Evolutionary conservation across 2,113 vertebrate species (phyloP).

Genomic region (Silurus glanis): DNA sequence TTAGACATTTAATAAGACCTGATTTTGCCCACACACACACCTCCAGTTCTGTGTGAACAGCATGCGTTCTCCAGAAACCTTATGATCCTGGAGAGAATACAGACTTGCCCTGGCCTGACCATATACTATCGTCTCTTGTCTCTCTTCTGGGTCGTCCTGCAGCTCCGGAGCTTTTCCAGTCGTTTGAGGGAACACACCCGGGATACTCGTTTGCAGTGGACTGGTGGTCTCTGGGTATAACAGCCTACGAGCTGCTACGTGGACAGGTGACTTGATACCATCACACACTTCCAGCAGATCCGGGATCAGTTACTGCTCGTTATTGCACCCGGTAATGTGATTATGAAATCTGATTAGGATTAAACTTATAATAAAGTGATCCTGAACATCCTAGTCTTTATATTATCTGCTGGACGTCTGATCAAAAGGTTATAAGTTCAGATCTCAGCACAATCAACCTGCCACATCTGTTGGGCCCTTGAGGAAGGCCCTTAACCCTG

Average conservation of each 20-base stretch:
- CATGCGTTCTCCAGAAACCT: neutral
- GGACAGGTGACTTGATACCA: conserved; percentile 78
- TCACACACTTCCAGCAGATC: neutral
- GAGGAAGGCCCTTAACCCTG: too few relatives aligned
- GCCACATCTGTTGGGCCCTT: too few relatives aligned
- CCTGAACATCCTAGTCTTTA: too few relatives aligned
- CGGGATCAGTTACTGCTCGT: neutral
- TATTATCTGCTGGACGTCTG: too few relatives aligned
- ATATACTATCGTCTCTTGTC: neutral
- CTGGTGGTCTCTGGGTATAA: conserved; percentile 85
- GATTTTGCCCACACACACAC: neutral
- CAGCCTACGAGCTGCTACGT: conserved; percentile 90
- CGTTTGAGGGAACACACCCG: conserved; percentile 72
- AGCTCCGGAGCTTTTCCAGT: conserved; percentile 95
- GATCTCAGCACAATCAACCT: too few relatives aligned
- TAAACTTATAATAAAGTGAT: too few relatives aligned
- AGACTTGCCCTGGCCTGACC: neutral
- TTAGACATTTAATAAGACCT: neutral
- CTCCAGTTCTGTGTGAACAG: neutral
- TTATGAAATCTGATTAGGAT: neutral
- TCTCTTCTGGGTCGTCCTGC: conserved; percentile 33
- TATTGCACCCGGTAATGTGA: neutral
- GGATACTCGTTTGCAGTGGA: conserved; percentile 88
- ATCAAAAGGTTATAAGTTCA: too few relatives aligned
- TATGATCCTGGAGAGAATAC: neutral